These are phyloP conservation scores for Clistopyga incitator DNA, from an alignment of 2,888 invertebrate genomes.

Conservation along the genomic window DNA sequence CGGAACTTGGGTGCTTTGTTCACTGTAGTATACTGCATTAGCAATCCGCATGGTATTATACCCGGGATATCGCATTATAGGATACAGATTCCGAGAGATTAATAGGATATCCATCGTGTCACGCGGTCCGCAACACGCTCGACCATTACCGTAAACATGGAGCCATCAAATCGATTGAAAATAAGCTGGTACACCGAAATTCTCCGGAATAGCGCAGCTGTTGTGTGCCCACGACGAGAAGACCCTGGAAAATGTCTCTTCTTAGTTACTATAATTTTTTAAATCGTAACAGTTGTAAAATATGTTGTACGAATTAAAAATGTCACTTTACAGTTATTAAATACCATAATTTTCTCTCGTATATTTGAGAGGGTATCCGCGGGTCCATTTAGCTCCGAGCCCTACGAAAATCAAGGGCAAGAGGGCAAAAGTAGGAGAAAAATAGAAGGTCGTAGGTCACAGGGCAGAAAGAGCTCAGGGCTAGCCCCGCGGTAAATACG, in stretches of 20 bases:
- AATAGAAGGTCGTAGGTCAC: background rate
- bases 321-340: too few species aligned
- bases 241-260: too few species aligned
- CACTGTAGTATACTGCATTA: background rate
- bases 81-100: slow-evolving; percentile 48
- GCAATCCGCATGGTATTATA: slow-evolving; percentile 6
- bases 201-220: slow-evolving; percentile 17
- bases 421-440: background rate
- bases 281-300: too few species aligned
- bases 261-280: too few species aligned
- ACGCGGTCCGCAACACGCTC: slow-evolving; percentile 46
- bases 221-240: background rate
- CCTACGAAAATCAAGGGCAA: background rate
- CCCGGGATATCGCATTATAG: background rate
- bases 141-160: slow-evolving; percentile 73
- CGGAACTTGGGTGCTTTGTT: slow-evolving; percentile 13
- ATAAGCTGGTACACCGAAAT: slow-evolving; percentile 48
- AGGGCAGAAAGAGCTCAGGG: background rate
- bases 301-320: too few species aligned
- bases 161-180: slow-evolving; percentile 72
- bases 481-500: slow-evolving; percentile 37
- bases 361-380: too few species aligned
- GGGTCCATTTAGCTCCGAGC: too few species aligned
- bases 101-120: slow-evolving; percentile 51
- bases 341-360: too few species aligned